phyloP scores from a whole-genome alignment of 2,888 invertebrate genomes.

The Philonicus albiceps region DNA sequence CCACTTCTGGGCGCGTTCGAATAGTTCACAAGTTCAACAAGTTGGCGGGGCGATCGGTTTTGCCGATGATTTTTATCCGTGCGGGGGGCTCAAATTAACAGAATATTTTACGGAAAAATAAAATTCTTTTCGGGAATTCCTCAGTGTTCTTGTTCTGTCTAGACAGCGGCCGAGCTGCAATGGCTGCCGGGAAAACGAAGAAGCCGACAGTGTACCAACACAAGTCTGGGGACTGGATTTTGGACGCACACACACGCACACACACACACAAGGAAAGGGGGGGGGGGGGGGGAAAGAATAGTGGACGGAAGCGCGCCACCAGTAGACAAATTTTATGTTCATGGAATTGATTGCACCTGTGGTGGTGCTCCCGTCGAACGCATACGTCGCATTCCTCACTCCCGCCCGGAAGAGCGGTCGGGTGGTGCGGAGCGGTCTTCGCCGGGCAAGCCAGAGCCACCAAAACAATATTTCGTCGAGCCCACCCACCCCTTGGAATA shows the following conservation, averaged over 20 bases:
- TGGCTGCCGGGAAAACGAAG: slow-evolving; percentile 31
- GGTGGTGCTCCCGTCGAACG: background rate
- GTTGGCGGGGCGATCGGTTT: background rate
- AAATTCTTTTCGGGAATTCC: background rate
- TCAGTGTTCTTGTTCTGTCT: slow-evolving; percentile 20
- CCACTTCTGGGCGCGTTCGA: background rate
- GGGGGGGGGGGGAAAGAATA: background rate
- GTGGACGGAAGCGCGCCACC: slow-evolving; percentile 3
- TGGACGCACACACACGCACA: background rate
- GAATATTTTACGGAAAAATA: background rate
- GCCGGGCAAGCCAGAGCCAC: background rate
- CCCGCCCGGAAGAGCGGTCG: background rate
- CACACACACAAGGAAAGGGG: background rate
- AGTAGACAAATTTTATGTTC: background rate
- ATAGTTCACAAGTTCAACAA: slow-evolving; percentile 2
- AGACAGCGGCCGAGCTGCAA: slow-evolving; percentile 27
- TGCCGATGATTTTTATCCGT: background rate
- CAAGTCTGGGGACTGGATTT: background rate
- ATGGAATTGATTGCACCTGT: background rate
- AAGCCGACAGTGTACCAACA: background rate
- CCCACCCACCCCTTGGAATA: background rate
- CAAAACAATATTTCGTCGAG: background rate
- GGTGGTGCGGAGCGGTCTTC: background rate
- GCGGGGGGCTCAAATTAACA: background rate
- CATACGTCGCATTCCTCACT: slow-evolving; percentile 19